Evolutionary conservation across 2,888 invertebrate species (phyloP), one percentile per base, ranked within the genome.

Genomic region (Agonopterix subpropinquella): DNA sequence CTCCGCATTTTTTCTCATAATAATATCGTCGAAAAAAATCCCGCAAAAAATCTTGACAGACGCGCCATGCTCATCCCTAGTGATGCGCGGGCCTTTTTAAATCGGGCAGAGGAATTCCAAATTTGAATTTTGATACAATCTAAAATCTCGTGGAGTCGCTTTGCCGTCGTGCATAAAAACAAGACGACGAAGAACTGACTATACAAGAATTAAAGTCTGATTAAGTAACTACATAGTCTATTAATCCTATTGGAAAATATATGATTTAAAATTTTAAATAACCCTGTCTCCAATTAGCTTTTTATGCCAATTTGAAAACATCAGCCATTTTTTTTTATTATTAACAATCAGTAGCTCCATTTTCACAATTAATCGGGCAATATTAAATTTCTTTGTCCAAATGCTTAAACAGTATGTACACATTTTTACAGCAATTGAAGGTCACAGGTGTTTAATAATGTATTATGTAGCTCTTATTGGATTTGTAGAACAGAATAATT

Each of bases 1-100:
- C 86, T 87, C 78, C 73, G 83, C 85, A 87, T 87, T 87, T 88
- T 79, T 86, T 77, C 47, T 84, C 85, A 85, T 87, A 88, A 88
- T 87, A 88, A 88, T 86, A 87, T 84, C 82, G 85, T 86, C 73
- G 80, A 86, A 88, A 88, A 28, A 46, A 87, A 88, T 85, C 83
- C 82, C 81, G 77, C 64, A 82, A 87, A 87, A 88, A 88, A 85
- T 85, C 84, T 85, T 80, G 82, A 83, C 86, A 84, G 84, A 78
- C 81, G 76, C 72, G 75, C 64, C 68, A 72, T 70, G 80, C 78
- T 77, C 82, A 76, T 80, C 80, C 82, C 83, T 86, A 83, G 69
- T 73, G 69, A 58, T 2, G 35, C 59, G 61, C 65, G 65, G 70
- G 74, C 69, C 70, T 74, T 78, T 77, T 80, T 73, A 57, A 62